phyloP scores from a whole-genome alignment of 2,113 vertebrate genomes.

The Centropus unirufus region DNA sequence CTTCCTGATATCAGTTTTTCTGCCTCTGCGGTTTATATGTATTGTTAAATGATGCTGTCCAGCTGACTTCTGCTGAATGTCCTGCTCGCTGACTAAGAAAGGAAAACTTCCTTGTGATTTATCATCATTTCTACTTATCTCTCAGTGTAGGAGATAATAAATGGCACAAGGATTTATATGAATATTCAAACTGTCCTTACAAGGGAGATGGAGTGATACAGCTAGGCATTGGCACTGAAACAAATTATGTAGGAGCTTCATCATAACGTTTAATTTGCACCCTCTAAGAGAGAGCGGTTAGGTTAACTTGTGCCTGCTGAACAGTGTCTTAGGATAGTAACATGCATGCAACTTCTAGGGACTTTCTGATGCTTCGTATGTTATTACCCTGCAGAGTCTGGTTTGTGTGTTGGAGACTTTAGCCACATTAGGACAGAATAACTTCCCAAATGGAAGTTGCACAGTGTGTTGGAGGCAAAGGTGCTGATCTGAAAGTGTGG shows the following conservation, averaged over 20 bases:
- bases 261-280: neutral
- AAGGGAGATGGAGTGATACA: neutral
- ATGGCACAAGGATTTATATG: neutral
- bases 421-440: neutral
- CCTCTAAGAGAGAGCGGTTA: neutral
- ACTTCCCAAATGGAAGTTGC: conserved; percentile 5
- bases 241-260: neutral
- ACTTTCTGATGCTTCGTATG: neutral
- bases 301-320: neutral
- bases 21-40: neutral
- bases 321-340: neutral
- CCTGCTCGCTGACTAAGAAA: neutral
- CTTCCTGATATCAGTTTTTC: neutral
- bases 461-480: conserved; percentile 8
- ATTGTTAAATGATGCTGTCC: neutral
- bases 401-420: neutral
- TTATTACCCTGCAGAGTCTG: neutral
- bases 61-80: neutral
- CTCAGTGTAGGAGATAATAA: neutral
- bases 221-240: neutral
- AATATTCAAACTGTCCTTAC: neutral
- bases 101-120: neutral
- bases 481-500: conserved; percentile 13
- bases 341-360: neutral
- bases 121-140: neutral